Base-by-base conservation (phyloP, 2,113 vertebrate species). In the Elephantulus edwardii region DNA sequence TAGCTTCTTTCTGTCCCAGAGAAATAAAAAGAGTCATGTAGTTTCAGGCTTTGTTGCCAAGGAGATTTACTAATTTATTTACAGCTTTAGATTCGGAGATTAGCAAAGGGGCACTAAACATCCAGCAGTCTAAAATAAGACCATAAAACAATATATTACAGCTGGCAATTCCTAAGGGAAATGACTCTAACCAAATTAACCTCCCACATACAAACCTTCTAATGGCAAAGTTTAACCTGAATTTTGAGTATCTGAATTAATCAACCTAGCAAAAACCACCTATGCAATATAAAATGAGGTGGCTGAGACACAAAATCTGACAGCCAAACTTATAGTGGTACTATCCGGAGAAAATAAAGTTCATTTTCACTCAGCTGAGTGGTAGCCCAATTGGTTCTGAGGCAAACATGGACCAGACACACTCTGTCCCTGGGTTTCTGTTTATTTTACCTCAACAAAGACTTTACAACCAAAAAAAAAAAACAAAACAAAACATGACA, bases 361-460 rank as follows among this genome's bases (percentile, higher is more conserved):
- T 79, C 70, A 35, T 90, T 88, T 91, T 91, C 68, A 93, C 33
- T 30, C 75, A 62, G 11, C 26, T 58, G n/a, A 77, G 26, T 54
- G 56, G 52, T 72, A 80, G 70, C 70, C 62, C 56, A 86, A 50
- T 2, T 89, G 85, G 75, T 89, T 88, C 52, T 66, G 22, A 82
- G 33, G 28, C 48, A 95, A n/a, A 90, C 68, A 71, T 0, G 2
- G 91, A 89, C 74, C 78, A 91, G 88, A 70, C 38, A 80, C n/a
- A 89, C 33, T 44, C 24, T 83, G n/a, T 70, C 52, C 83, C 84
- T 87, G 66, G 81, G 74, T 91, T 95, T 92, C 89, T 91, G 66
- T 79, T 91, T 90, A 60, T 72, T 91, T 54, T 72, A 82, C 50
- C 35, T 91, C 85, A 83, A 76, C 52, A 66, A 85, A 90, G 74